Percentiles rank a stretch among this genome's conserved stretches.
Evolutionary conservation across 1,140 invertebrate genomes (phyloP).

Genomic region (Neuroterus valhalla): DNA sequence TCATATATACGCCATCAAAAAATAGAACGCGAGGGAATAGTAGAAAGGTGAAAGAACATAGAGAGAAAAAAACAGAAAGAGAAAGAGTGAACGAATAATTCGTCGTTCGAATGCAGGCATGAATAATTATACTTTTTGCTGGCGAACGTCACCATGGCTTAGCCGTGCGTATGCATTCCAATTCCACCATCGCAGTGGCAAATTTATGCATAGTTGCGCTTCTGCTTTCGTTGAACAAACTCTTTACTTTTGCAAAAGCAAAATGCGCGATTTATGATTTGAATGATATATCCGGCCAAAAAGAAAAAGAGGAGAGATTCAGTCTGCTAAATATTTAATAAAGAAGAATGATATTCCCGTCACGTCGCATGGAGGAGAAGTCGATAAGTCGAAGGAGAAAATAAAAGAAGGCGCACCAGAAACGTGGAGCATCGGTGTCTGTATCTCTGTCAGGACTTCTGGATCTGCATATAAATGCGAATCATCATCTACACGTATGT

Average conservation of each 20-base stretch:
- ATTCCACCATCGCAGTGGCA: constrained; percentile 12
- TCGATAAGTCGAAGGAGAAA: constrained; percentile 39
- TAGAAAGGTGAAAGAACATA: constrained; percentile 20
- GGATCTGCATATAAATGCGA: constrained; percentile 6
- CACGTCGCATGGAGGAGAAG: constrained; percentile 56
- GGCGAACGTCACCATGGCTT: not conserved
- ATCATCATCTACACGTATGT: not conserved
- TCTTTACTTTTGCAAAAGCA: constrained; percentile 39
- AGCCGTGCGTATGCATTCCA: not conserved
- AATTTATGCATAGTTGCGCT: constrained; percentile 42
- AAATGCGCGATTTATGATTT: constrained; percentile 64
- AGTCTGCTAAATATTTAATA: constrained; percentile 71
- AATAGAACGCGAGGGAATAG: constrained; percentile 14
- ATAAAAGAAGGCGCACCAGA: not conserved
- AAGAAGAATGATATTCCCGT: constrained; percentile 66
- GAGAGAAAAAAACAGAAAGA: constrained; percentile 23
- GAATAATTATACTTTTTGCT: constrained; percentile 22
- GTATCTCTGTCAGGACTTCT: not conserved
- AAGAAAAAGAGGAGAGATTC: constrained; percentile 47
- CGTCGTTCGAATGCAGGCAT: constrained; percentile 21
- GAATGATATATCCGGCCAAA: constrained; percentile 53
- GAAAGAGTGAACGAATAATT: not conserved
- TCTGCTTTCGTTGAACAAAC: constrained; percentile 31
- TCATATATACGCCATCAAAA: constrained; percentile 37
- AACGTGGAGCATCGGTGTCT: constrained; percentile 17